Conservation (phyloP, 2,888 invertebrate species). For the Uloborus plumipes region DNA sequence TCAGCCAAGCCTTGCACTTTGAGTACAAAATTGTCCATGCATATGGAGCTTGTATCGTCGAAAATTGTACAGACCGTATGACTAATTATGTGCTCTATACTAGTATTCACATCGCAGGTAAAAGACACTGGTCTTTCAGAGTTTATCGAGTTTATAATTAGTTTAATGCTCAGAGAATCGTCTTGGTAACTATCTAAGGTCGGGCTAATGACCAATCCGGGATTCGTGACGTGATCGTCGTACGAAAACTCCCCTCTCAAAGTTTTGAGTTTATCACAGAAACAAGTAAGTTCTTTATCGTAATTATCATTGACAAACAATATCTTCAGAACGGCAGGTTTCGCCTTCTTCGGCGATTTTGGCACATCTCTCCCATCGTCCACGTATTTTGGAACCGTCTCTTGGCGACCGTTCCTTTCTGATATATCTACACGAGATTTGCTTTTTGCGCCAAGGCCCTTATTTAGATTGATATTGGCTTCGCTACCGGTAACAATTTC, state of each 20-base stretch:
- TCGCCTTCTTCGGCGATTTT: conserved; percentile 6
- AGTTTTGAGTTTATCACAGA: conserved; percentile 60
- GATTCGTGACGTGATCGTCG: conserved; percentile 84
- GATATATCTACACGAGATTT: conserved; percentile 5
- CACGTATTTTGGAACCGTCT: conserved; percentile 25
- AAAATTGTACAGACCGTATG: conserved; percentile 71
- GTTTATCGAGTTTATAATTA: conserved; percentile 80
- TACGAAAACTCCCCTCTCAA: conserved; percentile 77
- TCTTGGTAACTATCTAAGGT: conserved; percentile 85
- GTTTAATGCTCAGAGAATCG: conserved; percentile 87
- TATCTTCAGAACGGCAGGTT: conserved; percentile 36
- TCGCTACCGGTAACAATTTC: neutral
- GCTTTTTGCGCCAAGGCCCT: neutral
- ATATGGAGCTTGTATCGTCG: conserved; percentile 69
- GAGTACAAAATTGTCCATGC: conserved; percentile 77
- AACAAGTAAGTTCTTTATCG: conserved; percentile 58
- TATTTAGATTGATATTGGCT: neutral
- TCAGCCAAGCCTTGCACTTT: conserved; percentile 89
- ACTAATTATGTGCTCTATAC: conserved; percentile 72
- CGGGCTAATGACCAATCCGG: conserved; percentile 90
- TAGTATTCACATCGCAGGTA: conserved; percentile 80
- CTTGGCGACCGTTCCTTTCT: conserved; percentile 4
- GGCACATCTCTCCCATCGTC: neutral
- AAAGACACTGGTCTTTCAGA: conserved; percentile 81
- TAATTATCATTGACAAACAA: conserved; percentile 32